Evolutionary conservation across 1,140 invertebrate genomes (phyloP).

Genomic region (Diprion similis): DNA sequence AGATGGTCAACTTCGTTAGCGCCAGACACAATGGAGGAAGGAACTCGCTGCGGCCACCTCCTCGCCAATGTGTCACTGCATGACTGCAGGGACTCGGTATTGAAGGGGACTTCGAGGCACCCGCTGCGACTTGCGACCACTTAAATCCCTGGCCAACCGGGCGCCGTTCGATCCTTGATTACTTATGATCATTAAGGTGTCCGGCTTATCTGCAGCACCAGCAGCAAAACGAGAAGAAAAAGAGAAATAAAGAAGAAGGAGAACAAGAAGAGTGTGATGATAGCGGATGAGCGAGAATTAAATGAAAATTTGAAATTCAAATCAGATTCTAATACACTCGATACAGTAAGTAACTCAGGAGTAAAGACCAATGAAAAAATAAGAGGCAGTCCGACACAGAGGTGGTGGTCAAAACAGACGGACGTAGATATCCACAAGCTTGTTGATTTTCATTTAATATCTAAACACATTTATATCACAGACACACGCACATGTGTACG

Average conservation of each 20-base stretch:
- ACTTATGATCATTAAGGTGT: neutral
- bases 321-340: neutral
- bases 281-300: neutral
- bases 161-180: neutral
- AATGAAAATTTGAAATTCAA: conserved; percentile 10
- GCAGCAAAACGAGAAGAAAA: too few relatives aligned
- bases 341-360: too few relatives aligned
- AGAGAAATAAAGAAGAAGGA: too few relatives aligned
- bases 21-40: neutral
- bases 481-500: too few relatives aligned
- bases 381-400: neutral
- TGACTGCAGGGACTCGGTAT: neutral
- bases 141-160: neutral
- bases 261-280: too few relatives aligned
- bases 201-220: neutral
- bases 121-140: neutral
- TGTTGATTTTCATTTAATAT: conserved; percentile 9
- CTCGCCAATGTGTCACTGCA: neutral
- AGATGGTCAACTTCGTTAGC: neutral
- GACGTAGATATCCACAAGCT: neutral
- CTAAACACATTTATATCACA: too few relatives aligned
- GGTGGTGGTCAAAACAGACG: neutral
- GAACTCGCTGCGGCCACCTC: neutral
- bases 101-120: too few relatives aligned
- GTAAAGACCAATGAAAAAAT: too few relatives aligned